Conservation (phyloP, 2,797 vertebrate species). For the Chaunax sp. region DNA sequence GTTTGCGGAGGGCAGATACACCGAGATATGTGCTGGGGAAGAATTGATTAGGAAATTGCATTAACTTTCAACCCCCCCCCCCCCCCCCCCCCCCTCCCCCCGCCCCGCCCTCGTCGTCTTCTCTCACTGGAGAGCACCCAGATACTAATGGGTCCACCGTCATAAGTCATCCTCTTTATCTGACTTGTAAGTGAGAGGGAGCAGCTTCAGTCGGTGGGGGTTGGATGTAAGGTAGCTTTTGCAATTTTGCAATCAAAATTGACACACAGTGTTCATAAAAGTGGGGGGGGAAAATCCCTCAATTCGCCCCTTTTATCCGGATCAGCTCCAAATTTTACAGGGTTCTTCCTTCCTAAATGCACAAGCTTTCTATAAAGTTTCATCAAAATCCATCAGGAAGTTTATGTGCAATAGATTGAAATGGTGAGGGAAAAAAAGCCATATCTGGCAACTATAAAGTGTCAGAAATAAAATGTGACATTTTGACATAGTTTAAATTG, state of each 20-base stretch:
- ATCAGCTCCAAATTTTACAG: too few relatives aligned
- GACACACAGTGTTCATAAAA: too few relatives aligned
- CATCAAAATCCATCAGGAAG: too few relatives aligned
- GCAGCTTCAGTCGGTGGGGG: background rate
- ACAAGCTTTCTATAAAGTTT: too few relatives aligned
- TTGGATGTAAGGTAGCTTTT: slow-evolving; percentile 1
- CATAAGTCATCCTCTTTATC: slow-evolving; percentile 64
- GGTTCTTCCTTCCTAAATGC: too few relatives aligned
- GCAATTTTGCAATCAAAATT: slow-evolving; percentile 9
- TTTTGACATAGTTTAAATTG: background rate
- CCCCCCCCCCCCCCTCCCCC: slow-evolving; percentile 38
- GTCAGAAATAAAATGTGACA: too few relatives aligned
- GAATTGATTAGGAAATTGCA: slow-evolving; percentile 79
- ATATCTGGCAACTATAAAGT: too few relatives aligned
- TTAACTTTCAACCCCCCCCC: slow-evolving; percentile 70
- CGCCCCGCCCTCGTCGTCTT: slow-evolving; percentile 36
- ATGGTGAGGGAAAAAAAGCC: too few relatives aligned
- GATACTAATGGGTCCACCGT: slow-evolving; percentile 74
- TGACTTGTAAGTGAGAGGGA: slow-evolving; percentile 28
- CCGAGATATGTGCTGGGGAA: slow-evolving; percentile 53
- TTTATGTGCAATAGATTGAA: too few relatives aligned
- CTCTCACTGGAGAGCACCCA: slow-evolving; percentile 65
- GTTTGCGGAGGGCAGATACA: slow-evolving; percentile 55
- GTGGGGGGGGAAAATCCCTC: too few relatives aligned
- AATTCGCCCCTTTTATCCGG: background rate